A percentile compares a stretch with the other conserved stretches of the same genome.
phyloP scores from a whole-genome alignment of 2,113 vertebrate genomes.

The Grantiella picta region DNA sequence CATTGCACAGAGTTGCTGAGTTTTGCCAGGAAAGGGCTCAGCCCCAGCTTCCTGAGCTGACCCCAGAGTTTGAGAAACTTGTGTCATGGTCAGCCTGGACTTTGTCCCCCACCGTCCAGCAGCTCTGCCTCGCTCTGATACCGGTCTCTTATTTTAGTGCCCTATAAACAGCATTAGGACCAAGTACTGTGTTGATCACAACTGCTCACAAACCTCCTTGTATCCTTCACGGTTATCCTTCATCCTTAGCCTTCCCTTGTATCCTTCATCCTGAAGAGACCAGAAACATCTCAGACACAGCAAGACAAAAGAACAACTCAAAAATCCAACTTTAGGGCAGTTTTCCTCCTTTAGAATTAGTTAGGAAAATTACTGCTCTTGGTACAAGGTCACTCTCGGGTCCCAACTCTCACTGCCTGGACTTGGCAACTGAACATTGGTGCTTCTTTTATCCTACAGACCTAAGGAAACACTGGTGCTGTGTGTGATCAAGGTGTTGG shows the following conservation, averaged over 20 bases:
- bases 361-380: not conserved
- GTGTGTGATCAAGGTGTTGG: not conserved
- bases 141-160: not conserved
- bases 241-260: not conserved
- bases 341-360: slow-evolving; percentile 1
- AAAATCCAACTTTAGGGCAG: not conserved
- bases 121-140: not conserved
- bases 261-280: not conserved
- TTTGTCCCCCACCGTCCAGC: not conserved
- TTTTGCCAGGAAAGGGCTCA: not conserved
- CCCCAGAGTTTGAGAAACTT: not conserved
- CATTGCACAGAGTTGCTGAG: not conserved
- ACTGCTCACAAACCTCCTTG: not conserved
- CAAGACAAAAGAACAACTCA: not conserved
- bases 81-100: not conserved
- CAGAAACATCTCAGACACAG: not conserved
- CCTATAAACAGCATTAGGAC: not conserved
- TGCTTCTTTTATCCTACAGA: not conserved
- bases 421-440: not conserved
- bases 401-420: not conserved
- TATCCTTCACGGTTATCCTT: not conserved
- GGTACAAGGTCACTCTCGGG: not conserved
- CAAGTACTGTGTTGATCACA: not conserved
- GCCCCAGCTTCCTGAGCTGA: not conserved
- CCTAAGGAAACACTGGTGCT: not conserved